Conservation (phyloP, 2,888 invertebrate genomes). For the Campoplex capitator region DNA sequence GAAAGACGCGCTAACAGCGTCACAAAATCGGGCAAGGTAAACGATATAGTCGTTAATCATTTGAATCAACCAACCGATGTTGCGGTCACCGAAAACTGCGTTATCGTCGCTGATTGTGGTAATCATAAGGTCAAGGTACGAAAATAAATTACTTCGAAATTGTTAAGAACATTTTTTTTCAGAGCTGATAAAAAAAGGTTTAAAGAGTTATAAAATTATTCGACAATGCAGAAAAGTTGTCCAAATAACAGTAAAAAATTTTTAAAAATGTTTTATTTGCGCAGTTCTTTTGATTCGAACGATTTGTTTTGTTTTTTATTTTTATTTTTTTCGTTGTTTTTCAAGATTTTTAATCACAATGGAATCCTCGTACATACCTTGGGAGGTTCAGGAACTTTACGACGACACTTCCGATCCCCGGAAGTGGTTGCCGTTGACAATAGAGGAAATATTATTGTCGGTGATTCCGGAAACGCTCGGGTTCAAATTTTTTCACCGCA, state of each 20-base stretch:
- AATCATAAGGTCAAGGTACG: conserved; percentile 88
- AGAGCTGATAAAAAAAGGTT: too few relatives aligned
- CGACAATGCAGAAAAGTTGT: not conserved
- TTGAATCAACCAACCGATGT: conserved; percentile 91
- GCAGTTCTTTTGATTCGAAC: not conserved
- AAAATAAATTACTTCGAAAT: not conserved
- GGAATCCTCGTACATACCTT: conserved; percentile 71
- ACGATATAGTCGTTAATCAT: conserved; percentile 84
- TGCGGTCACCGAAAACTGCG: conserved; percentile 86
- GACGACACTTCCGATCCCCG: conserved; percentile 87
- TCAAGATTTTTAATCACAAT: conserved; percentile 73
- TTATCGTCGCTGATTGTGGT: conserved; percentile 89
- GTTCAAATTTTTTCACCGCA: conserved; percentile 91
- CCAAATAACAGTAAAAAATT: not conserved
- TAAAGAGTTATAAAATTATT: too few relatives aligned
- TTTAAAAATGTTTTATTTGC: not conserved
- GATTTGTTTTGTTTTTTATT: not conserved
- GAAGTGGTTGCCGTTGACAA: conserved; percentile 91
- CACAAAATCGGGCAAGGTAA: conserved; percentile 78
- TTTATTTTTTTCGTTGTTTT: not conserved
- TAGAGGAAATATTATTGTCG: conserved; percentile 91
- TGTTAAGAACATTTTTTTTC: not conserved
- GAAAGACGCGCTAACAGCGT: conserved; percentile 75
- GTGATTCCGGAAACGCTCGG: conserved; percentile 91
- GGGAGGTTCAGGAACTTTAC: conserved; percentile 72